Percentiles rank a stretch among this genome's conserved stretches.
Conservation (phyloP, 2,113 vertebrate genomes). For the Cinclus mexicanus region DNA sequence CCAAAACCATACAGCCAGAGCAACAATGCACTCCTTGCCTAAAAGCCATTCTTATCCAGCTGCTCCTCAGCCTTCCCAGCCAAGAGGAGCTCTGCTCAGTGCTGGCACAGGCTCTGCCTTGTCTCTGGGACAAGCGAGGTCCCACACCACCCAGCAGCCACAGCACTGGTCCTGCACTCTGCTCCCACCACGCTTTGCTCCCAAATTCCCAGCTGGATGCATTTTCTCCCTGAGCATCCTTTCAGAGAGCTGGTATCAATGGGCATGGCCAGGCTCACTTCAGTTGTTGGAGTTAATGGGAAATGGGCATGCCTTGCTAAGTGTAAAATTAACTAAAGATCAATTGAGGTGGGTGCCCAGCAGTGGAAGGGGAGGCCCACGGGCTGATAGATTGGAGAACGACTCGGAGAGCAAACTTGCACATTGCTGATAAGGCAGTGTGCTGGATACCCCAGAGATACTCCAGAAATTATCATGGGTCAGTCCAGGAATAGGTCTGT, state of each 20-base stretch:
- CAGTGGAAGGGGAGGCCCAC: neutral
- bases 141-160: neutral
- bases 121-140: neutral
- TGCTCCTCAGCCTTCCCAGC: neutral
- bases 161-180: rapidly evolving
- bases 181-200: rapidly evolving
- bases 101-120: neutral
- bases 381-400: neutral
- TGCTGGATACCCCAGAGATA: neutral
- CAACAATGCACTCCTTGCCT: rapidly evolving
- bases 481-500: neutral
- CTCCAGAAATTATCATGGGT: neutral
- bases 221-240: neutral
- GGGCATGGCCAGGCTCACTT: neutral
- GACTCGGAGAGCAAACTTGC: neutral
- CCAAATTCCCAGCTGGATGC: rapidly evolving
- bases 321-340: neutral
- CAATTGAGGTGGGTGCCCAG: neutral
- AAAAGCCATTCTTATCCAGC: neutral
- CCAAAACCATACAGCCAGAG: neutral
- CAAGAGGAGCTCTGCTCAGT: neutral
- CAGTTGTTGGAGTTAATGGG: neutral
- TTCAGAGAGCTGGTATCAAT: rapidly evolving
- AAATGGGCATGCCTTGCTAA: neutral
- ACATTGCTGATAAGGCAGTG: neutral